Conservation (phyloP, 2,113 vertebrate genomes). For the Garra rufa region DNA sequence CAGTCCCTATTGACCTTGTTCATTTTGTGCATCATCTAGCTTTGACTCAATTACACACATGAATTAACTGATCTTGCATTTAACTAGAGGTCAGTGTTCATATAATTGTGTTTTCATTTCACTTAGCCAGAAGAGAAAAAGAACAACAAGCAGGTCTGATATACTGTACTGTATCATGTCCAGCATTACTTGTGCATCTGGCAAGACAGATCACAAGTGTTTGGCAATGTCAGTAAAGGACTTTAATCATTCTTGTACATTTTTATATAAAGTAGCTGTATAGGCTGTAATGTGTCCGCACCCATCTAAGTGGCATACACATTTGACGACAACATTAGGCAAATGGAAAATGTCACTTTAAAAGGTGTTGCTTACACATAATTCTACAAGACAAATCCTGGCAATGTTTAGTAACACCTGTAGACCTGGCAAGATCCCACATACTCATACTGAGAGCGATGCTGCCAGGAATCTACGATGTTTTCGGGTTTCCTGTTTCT, state of each 20-base stretch:
- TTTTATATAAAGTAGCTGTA: neutral
- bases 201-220: neutral
- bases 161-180: neutral
- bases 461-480: conserved; percentile 1
- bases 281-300: neutral
- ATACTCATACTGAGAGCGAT: neutral
- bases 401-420: conserved; percentile 37
- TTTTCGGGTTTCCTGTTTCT: conserved; percentile 38
- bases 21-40: conserved; percentile 64
- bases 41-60: conserved; percentile 75
- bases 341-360: neutral
- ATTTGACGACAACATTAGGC: neutral
- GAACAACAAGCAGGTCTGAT: conserved; percentile 40
- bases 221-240: neutral
- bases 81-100: conserved; percentile 70
- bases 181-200: conserved; percentile 1
- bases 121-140: conserved; percentile 47
- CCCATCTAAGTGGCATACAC: neutral
- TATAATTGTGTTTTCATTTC: conserved; percentile 53
- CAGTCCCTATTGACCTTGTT: conserved; percentile 61
- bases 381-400: conserved; percentile 32
- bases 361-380: neutral
- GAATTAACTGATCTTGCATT: conserved; percentile 69
- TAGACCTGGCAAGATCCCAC: neutral
- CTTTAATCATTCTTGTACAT: neutral